phyloP scores from a whole-genome alignment of 2,797 vertebrate species.

The Manis crassicaudata region DNA sequence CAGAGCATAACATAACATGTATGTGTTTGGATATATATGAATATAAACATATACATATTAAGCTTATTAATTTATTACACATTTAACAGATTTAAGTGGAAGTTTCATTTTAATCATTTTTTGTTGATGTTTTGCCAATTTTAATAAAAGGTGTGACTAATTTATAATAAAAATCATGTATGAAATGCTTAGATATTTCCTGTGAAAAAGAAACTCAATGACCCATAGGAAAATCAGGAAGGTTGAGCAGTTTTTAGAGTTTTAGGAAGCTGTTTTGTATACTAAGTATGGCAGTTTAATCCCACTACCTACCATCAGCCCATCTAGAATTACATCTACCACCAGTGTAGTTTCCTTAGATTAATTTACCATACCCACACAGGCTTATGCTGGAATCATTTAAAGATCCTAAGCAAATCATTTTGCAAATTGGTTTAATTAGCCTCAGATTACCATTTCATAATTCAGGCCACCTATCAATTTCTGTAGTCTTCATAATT shows the following conservation, averaged over 20 bases:
- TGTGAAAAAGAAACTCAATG: not conserved
- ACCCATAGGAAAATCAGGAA: not conserved
- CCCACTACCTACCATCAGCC: not conserved
- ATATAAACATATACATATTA: not conserved
- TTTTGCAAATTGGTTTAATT: not conserved
- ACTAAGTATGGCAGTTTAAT: not conserved
- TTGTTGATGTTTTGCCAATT: not conserved
- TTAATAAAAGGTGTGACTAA: not conserved
- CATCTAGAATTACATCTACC: not conserved
- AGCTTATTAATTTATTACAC: not conserved
- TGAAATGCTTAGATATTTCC: not conserved
- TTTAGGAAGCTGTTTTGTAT: not conserved
- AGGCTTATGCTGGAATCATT: not conserved
- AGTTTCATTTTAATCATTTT: not conserved
- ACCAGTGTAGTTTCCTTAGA: not conserved
- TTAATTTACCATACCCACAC: not conserved
- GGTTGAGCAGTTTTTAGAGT: not conserved
- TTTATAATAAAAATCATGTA: not conserved
- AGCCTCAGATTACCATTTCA: not conserved
- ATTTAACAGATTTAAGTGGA: not conserved
- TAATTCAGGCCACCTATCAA: not conserved
- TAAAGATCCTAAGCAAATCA: not conserved
- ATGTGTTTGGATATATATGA: not conserved
- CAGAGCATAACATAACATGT: not conserved
- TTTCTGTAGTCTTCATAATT: not conserved